Conservation (phyloP, 2,888 invertebrate genomes). For the Metallyticus violacea region DNA sequence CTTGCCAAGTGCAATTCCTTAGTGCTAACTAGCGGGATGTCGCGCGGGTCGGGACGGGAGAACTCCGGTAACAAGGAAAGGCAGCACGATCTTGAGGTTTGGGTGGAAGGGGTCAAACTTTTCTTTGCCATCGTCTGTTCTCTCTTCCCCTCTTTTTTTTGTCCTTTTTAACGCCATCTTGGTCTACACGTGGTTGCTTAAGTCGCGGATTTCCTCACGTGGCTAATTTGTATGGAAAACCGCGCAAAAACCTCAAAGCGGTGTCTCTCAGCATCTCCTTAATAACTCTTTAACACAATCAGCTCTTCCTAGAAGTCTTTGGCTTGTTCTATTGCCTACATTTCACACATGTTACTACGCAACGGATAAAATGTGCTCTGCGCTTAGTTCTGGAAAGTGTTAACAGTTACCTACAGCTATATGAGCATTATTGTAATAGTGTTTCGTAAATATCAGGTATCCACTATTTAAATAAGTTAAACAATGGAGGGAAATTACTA, state of each 20-base stretch:
- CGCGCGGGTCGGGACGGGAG: not conserved
- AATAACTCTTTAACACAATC: not conserved
- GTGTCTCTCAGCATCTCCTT: not conserved
- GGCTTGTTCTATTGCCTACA: too few relatives aligned
- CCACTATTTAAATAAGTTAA: too few relatives aligned
- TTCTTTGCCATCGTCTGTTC: not conserved
- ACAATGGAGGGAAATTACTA: too few relatives aligned
- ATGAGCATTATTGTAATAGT: too few relatives aligned
- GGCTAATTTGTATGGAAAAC: not conserved
- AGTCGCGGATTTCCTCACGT: not conserved
- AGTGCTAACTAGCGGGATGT: not conserved
- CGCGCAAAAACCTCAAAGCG: not conserved
- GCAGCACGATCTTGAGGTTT: not conserved
- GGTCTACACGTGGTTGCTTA: not conserved
- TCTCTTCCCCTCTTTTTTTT: not conserved
- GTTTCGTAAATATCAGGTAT: too few relatives aligned
- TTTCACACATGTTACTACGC: too few relatives aligned
- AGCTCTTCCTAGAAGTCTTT: not conserved
- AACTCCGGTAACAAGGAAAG: not conserved
- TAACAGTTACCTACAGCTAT: too few relatives aligned
- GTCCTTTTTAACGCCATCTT: not conserved
- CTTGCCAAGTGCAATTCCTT: not conserved
- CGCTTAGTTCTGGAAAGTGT: too few relatives aligned
- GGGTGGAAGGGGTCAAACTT: not conserved
- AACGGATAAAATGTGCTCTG: too few relatives aligned